phyloP scores from a whole-genome alignment of 2,113 vertebrate species.

The Silurus asotus region DNA sequence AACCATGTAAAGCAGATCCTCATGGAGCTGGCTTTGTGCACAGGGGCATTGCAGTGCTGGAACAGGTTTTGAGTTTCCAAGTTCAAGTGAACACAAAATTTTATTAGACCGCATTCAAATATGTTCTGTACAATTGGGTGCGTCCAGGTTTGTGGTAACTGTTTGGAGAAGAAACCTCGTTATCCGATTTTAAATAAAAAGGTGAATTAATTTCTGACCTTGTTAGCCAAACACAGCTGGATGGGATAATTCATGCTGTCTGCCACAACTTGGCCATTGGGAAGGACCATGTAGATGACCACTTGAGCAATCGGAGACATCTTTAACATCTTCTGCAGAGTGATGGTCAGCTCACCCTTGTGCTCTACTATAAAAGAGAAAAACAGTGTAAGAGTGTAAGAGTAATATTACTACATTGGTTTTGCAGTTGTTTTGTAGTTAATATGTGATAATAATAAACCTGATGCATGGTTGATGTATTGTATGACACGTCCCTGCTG shows the following conservation, averaged over 20 bases:
- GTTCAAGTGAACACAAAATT: too few relatives aligned
- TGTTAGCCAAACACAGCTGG: conserved; percentile 80
- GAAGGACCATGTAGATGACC: conserved; percentile 76
- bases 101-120: too few relatives aligned
- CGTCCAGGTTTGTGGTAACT: too few relatives aligned
- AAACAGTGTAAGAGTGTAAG: background rate
- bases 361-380: conserved; percentile 57
- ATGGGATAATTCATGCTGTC: conserved; percentile 76
- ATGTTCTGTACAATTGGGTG: too few relatives aligned
- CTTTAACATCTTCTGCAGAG: conserved; percentile 61
- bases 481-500: conserved; percentile 57
- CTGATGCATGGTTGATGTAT: conserved; percentile 10
- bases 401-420: too few relatives aligned
- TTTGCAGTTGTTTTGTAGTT: too few relatives aligned
- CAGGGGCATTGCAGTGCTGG: too few relatives aligned
- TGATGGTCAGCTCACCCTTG: conserved; percentile 69
- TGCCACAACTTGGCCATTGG: conserved; percentile 75
- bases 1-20: too few relatives aligned
- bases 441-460: conserved; percentile 44
- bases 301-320: conserved; percentile 79
- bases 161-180: too few relatives aligned
- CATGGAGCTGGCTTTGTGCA: too few relatives aligned
- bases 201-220: conserved; percentile 66
- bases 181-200: background rate
- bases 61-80: too few relatives aligned